phyloP scores from a whole-genome alignment of 2,113 vertebrate genomes.

The Rafetus swinhoei region DNA sequence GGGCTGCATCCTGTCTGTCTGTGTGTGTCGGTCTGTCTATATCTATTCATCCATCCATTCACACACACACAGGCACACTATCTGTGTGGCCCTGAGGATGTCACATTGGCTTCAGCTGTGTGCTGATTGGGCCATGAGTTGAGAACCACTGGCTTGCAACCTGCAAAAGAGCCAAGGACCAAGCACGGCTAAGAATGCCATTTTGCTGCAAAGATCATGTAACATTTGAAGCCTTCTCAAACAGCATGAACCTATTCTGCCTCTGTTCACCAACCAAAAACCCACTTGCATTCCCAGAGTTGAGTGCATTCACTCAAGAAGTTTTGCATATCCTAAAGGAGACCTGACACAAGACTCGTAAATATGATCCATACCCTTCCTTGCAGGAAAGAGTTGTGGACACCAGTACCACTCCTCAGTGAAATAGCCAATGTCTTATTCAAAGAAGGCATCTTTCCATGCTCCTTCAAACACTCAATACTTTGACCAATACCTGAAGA shows the following conservation, averaged over 20 bases:
- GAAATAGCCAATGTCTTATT: not conserved
- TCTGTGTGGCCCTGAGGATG: no score
- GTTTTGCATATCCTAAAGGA: not conserved
- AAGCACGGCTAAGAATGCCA: not conserved
- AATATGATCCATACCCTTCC: not conserved
- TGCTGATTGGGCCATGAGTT: no score
- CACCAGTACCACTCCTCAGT: not conserved
- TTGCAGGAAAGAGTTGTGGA: not conserved
- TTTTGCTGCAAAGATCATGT: not conserved
- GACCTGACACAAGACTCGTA: not conserved
- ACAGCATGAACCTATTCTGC: not conserved
- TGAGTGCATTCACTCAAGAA: not conserved
- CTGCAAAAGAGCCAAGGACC: not conserved
- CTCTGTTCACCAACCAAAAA: not conserved
- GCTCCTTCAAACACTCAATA: not conserved
- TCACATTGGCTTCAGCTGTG: no score
- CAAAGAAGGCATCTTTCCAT: not conserved
- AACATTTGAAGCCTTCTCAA: not conserved
- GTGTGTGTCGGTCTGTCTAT: no score
- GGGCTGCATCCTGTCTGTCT: no score
- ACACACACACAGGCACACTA: no score
- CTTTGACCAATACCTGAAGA: not conserved
- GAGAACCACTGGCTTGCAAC: no score
- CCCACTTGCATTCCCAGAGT: not conserved
- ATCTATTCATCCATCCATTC: no score